Evolutionary conservation across 2,888 invertebrate species (phyloP).

Genomic region (Coremacera marginata): DNA sequence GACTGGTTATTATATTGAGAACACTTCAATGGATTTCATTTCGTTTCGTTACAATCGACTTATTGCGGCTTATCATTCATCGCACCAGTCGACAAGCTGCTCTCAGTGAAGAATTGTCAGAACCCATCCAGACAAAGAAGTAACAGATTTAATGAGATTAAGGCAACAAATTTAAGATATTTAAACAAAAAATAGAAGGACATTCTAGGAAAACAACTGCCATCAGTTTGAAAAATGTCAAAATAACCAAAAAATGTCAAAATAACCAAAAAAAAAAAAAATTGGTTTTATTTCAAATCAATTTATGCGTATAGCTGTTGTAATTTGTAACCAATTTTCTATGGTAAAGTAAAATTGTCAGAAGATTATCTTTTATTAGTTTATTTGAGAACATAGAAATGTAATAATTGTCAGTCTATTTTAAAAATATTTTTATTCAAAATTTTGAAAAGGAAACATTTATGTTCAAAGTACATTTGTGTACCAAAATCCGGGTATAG

Average conservation of each 20-base stretch:
- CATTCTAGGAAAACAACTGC: slow-evolving; percentile 1
- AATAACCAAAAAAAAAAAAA: background rate
- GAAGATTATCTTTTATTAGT: too few species aligned
- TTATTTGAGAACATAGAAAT: too few species aligned
- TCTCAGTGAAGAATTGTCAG: slow-evolving; percentile 8
- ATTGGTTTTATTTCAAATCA: background rate
- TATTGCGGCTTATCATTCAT: slow-evolving; percentile 51
- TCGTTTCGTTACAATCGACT: slow-evolving; percentile 44
- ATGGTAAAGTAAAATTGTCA: too few species aligned
- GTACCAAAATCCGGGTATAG: too few species aligned
- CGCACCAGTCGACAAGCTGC: slow-evolving; percentile 19
- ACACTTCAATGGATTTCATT: slow-evolving; percentile 42
- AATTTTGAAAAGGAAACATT: too few species aligned
- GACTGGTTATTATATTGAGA: slow-evolving; percentile 28
- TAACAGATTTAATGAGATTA: slow-evolving; percentile 57
- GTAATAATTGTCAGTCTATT: too few species aligned
- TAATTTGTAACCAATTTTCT: too few species aligned
- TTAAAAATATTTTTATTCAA: too few species aligned
- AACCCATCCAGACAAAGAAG: slow-evolving; percentile 33
- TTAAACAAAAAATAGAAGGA: background rate
- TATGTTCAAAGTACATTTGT: too few species aligned
- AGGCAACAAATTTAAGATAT: slow-evolving; percentile 40
- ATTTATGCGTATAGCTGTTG: too few species aligned
- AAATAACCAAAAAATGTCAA: slow-evolving; percentile 1
- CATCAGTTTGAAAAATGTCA: background rate